Evolutionary conservation across 2,113 vertebrate genomes (phyloP), one percentile per base, ranked within the genome.

Genomic region (Oostethus manadensis): DNA sequence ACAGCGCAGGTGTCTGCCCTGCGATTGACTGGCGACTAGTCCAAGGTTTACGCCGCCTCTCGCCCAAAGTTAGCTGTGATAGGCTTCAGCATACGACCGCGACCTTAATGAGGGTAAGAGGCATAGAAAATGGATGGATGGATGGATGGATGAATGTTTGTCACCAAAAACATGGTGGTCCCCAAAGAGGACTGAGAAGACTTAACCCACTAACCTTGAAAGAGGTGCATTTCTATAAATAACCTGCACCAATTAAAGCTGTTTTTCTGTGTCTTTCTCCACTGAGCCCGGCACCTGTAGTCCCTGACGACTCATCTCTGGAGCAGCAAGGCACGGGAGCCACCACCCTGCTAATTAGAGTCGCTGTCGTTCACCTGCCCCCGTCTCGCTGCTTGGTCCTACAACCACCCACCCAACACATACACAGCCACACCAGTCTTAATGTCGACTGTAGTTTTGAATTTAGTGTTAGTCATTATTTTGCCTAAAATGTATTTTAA

Each of bases 201-300:
- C 73, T 87, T 87, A 87, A 78, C 82, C 84, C 76, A 80, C 80
- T 85, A 85, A 85, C 87, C 87, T 84, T 82, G 80, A 82, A 80
- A 81, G 77, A 80, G 74, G 68, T 77, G 68, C 64, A 76, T 83
- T 72, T 84, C 87, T 88, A 89, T 88, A 85, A 89, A 89, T 89
- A 89, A 79, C 77, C 74, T 45, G 38, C 62, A 77, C 81, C 88
- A 89, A 89, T 89, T 88, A 89, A 86, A 86, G 82, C 83, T 89
- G 86, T 88, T 88, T 89, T 86, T 87, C 80, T 73, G 71, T 73
- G 74, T 72, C 67, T 69, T 33, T 84, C 82, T 77, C 86, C 76
- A 78, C 79, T 80, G 83, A 82, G 84, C 70, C 44, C 33, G 51
- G 78, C 74, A 77, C 73, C 79, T 69, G 63, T 51, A 81, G 71